These are phyloP conservation scores for Orycteropus afer DNA, from an alignment of 2,113 vertebrate genomes.

Conservation along the genomic window DNA sequence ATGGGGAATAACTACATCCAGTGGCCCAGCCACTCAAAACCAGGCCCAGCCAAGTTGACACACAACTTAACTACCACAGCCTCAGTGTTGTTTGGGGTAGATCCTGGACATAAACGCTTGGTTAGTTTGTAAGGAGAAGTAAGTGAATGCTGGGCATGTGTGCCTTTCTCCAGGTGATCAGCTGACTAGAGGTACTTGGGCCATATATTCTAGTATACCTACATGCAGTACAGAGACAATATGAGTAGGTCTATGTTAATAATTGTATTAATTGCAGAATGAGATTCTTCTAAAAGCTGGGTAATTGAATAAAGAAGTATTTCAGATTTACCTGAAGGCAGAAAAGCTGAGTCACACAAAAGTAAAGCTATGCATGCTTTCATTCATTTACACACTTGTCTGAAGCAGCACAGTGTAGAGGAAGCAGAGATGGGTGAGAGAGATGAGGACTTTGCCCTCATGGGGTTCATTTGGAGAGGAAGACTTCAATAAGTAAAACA, in stretches of 20 bases:
- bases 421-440: background rate
- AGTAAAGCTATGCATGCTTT: background rate
- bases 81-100: background rate
- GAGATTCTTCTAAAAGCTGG: constrained; percentile 17
- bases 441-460: background rate
- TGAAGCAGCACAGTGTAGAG: background rate
- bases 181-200: background rate
- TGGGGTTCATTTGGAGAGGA: background rate
- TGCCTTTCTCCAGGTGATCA: background rate
- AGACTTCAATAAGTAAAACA: background rate
- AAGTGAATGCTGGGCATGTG: too few species aligned
- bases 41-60: too few species aligned
- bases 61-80: too few species aligned
- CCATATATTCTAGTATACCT: background rate
- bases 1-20: too few species aligned
- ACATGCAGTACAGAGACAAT: background rate
- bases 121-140: background rate
- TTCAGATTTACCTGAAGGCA: background rate
- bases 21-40: too few species aligned
- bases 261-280: background rate
- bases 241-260: background rate
- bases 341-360: background rate
- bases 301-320: constrained; percentile 7
- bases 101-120: background rate
- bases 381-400: background rate